Conservation (phyloP, 2,888 invertebrate species). For the Callyntrura sp. region DNA sequence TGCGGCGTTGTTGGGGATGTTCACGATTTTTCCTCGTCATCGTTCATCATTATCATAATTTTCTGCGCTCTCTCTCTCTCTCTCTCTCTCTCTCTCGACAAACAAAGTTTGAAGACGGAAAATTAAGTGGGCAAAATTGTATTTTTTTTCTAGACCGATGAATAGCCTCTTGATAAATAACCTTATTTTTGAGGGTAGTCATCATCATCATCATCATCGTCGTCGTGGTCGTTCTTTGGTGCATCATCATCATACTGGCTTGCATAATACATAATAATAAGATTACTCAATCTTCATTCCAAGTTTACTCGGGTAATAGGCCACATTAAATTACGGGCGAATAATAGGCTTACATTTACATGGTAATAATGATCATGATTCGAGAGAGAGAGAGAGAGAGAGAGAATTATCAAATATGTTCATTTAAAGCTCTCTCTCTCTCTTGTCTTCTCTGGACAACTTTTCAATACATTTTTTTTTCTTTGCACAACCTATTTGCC, state of each 20-base stretch:
- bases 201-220: not conserved
- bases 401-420: not conserved
- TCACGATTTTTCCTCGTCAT: conserved; percentile 63
- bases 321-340: no score
- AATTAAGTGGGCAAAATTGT: not conserved
- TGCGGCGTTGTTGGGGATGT: not conserved
- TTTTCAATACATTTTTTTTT: not conserved
- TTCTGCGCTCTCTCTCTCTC: conserved; percentile 13
- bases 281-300: not conserved
- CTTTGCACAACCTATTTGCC: no score
- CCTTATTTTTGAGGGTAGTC: not conserved
- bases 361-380: not conserved
- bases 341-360: not conserved
- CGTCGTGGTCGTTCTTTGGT: conserved; percentile 37
- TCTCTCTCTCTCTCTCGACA: conserved; percentile 35
- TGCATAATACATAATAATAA: not conserved
- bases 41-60: conserved; percentile 65
- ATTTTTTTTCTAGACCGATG: not conserved
- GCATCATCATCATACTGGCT: conserved; percentile 12
- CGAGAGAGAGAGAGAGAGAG: not conserved
- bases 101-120: conserved; percentile 42
- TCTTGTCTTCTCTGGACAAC: conserved; percentile 21
- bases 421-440: no score
- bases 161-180: no score
- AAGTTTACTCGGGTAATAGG: no score